A percentile compares a stretch with the other conserved stretches of the same genome.
These are phyloP conservation scores for Onychostoma macrolepis DNA, from an alignment of 2,113 vertebrate genomes.

Conservation along the genomic window DNA sequence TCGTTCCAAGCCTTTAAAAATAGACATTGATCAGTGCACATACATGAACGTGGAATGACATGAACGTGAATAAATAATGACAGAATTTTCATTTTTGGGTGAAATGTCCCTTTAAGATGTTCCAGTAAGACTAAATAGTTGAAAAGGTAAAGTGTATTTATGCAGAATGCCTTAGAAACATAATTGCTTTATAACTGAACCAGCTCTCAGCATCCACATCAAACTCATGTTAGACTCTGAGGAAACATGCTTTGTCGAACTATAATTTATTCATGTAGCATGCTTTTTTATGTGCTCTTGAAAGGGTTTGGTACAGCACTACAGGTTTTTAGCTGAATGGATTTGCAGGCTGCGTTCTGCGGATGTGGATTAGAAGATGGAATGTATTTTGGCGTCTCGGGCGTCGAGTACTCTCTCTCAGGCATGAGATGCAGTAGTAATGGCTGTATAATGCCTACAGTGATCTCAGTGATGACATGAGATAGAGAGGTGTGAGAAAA, in stretches of 20 bases:
- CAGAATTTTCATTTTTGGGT: background rate
- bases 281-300: constrained; percentile 32
- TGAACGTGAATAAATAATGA: background rate
- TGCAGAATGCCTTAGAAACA: background rate
- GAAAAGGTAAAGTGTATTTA: background rate
- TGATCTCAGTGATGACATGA: constrained; percentile 53
- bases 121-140: background rate
- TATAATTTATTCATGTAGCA: constrained; percentile 43
- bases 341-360: constrained; percentile 14
- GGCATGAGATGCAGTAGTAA: constrained; percentile 48
- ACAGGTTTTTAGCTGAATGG: constrained; percentile 26
- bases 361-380: constrained; percentile 34
- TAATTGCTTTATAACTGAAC: background rate
- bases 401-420: constrained; percentile 27
- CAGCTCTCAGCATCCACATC: constrained; percentile 6
- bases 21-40: too few relatives aligned
- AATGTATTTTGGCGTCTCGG: constrained; percentile 41
- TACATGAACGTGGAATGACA: background rate
- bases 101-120: background rate
- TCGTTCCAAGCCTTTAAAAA: background rate
- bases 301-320: constrained; percentile 35
- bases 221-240: constrained; percentile 16
- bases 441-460: constrained; percentile 55
- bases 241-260: constrained; percentile 2
- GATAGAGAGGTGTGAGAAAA: constrained; percentile 50